phyloP scores from a whole-genome alignment of 2,888 invertebrate species.

The Ecliptopera silaceata region DNA sequence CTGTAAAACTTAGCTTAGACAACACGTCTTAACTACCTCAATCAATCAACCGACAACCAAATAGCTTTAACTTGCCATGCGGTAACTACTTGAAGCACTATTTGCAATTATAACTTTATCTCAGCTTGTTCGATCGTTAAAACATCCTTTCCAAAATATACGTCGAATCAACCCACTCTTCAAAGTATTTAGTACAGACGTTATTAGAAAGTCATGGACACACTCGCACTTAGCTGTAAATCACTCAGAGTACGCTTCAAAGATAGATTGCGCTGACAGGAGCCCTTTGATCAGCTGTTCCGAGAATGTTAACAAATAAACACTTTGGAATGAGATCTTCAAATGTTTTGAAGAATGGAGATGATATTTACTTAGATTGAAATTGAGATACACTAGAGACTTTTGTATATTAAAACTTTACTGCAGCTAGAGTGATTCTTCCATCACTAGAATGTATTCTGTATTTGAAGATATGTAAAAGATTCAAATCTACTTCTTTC shows the following conservation, averaged over 20 bases:
- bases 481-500: no score
- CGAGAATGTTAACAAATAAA: constrained; percentile 14
- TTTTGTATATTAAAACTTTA: neutral
- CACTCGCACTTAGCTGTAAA: constrained; percentile 9
- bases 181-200: neutral
- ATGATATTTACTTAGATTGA: neutral
- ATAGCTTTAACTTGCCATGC: no score
- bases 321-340: constrained; percentile 10
- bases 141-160: no score
- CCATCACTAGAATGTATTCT: no score
- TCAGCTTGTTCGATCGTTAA: no score
- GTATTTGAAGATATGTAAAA: no score
- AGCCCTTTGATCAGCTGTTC: constrained; percentile 16
- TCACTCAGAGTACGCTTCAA: constrained; percentile 15
- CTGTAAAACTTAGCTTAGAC: no score
- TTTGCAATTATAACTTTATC: no score
- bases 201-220: neutral
- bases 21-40: no score
- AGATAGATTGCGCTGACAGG: constrained; percentile 10
- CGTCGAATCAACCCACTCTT: neutral
- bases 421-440: neutral
- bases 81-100: no score
- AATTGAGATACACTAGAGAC: neutral
- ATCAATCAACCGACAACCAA: no score
- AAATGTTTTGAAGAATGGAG: constrained; percentile 6